Evolutionary conservation across 1,140 invertebrate genomes (phyloP), one percentile per base, ranked within the genome.

Genomic region (Littorina saxatilis): DNA sequence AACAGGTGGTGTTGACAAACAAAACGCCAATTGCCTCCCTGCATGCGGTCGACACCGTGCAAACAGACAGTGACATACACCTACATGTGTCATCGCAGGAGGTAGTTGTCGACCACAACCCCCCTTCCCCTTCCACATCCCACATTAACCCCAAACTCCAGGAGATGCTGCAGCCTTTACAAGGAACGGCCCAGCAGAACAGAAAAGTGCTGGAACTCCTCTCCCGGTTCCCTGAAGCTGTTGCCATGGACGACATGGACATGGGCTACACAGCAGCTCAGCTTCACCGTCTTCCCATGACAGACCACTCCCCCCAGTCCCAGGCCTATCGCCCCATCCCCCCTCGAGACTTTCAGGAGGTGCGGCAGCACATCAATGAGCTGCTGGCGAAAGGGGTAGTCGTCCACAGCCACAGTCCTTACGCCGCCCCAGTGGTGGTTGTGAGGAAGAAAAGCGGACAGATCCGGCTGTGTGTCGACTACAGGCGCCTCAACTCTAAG

Each of bases 381-480:
- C 70, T 84, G 79, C 32, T 77, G n/a, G 75, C 68, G 1, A 35
- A 61, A 35, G 70, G 40, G 17, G 55, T 81, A 32, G 78, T 84
- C 32, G 63, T 79, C 20, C 73, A 73, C 1, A 50, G 52, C 27
- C 13, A 70, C n/a, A 81, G 79, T 43, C 83, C 81, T 23, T 86
- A 63, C 61, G 50, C 79, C 11, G 55, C 70, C 15, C 83, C 82
- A 27, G 50, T 84, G 0, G 82, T 86, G 9, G 9, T 81, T 1
- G 82, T 82, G 35, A 72, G 68, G 27, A 86, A 86, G 77, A 87
- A 86, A 72, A 76, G 80, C 52, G 50, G 79, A 0, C 32, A 17
- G 58, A 3, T 80, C n/a, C 32, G 83, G 35, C 40, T 86, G 7
- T 84, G 85, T 55, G 78, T 86, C 1, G 85, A 86, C 74, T 87